Evolutionary conservation across 2,113 vertebrate species (phyloP).

Genomic region (Aix galericulata): DNA sequence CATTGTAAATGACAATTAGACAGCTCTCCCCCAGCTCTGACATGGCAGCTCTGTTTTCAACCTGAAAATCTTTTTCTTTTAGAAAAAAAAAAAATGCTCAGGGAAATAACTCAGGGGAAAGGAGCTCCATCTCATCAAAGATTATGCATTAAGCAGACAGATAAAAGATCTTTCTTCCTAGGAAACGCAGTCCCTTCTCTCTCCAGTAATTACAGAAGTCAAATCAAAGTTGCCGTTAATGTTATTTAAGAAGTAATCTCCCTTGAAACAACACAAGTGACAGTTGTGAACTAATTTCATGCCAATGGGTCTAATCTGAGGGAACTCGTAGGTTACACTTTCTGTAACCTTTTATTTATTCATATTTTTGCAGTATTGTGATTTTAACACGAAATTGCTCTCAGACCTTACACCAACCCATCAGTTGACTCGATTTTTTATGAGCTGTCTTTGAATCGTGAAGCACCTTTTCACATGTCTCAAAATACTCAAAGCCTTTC

Average conservation of each 20-base stretch:
- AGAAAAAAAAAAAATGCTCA: slow-evolving; percentile 7
- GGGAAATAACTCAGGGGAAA: background rate
- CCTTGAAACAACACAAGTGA: slow-evolving; percentile 13
- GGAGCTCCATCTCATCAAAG: slow-evolving; percentile 30
- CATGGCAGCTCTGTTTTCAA: background rate
- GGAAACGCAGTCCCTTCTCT: slow-evolving; percentile 1
- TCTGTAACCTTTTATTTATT: background rate
- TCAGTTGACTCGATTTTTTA: background rate
- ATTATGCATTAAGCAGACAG: slow-evolving; percentile 19
- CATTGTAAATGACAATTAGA: slow-evolving; percentile 28
- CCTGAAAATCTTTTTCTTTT: background rate
- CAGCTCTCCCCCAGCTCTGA: background rate
- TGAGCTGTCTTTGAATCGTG: background rate
- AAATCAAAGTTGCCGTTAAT: slow-evolving; percentile 61
- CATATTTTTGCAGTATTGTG: background rate
- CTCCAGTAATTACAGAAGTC: slow-evolving; percentile 45
- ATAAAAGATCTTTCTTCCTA: slow-evolving; percentile 47
- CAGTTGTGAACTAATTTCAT: background rate
- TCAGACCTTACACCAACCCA: background rate
- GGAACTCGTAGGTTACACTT: background rate
- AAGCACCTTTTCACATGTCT: background rate
- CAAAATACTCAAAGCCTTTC: background rate
- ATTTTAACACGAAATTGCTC: background rate
- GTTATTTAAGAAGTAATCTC: slow-evolving; percentile 48
- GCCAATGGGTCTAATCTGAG: slow-evolving; percentile 15